Conservation (phyloP, 2,888 invertebrate genomes). For the Agonopterix alstromeriana region DNA sequence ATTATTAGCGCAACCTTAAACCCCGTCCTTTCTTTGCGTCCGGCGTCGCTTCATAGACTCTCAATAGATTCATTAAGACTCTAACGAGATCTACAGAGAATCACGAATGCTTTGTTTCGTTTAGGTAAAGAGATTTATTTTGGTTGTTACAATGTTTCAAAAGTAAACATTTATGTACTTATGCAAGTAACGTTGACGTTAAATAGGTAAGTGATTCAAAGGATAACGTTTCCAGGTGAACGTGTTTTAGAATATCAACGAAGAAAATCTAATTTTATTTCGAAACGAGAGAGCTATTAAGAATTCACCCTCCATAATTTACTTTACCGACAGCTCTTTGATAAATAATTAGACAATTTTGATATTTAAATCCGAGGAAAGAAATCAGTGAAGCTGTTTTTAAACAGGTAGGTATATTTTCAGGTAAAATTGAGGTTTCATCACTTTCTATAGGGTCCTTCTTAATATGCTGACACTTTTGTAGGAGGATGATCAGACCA, state of each 20-base stretch:
- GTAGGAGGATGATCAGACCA: no score
- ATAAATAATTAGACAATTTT: conserved; percentile 7
- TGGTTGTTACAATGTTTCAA: conserved; percentile 32
- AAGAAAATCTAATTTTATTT: conserved; percentile 1
- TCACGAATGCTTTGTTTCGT: conserved; percentile 67
- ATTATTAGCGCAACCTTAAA: conserved; percentile 63
- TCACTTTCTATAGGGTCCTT: no score
- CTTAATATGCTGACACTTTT: no score
- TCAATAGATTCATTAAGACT: conserved; percentile 75
- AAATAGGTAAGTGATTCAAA: not conserved
- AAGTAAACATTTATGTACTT: no score
- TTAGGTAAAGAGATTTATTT: conserved; percentile 69
- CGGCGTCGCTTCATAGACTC: conserved; percentile 59
- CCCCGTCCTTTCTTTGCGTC: conserved; percentile 50
- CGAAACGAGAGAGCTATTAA: conserved; percentile 5
- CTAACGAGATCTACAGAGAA: conserved; percentile 71
- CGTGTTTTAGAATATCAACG: not conserved
- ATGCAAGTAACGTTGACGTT: no score
- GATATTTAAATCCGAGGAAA: not conserved
- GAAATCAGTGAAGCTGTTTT: not conserved
- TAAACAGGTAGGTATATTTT: not conserved
- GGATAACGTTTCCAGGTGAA: no score
- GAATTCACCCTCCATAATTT: conserved; percentile 9
- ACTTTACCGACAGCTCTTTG: conserved; percentile 7
- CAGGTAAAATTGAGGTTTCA: not conserved